Conservation (phyloP, 2,113 vertebrate genomes). For the Aythya baeri region DNA sequence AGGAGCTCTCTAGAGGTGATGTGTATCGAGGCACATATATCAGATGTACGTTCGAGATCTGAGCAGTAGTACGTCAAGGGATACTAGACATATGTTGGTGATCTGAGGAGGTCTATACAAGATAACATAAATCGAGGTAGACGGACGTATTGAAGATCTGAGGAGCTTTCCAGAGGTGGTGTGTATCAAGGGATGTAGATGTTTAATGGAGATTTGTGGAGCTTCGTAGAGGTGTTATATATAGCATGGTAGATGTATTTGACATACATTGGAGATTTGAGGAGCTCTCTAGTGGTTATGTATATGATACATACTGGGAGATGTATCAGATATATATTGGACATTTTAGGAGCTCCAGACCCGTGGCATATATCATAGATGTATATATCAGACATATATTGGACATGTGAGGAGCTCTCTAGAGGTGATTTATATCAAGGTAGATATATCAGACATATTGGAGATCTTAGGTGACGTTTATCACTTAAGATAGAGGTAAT, state of each 20-base stretch:
- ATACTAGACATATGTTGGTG: accelerated
- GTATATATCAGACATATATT: too few relatives aligned
- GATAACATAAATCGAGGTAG: background rate
- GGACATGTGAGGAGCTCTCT: background rate
- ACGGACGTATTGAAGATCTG: background rate
- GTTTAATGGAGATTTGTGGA: background rate
- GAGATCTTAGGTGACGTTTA: background rate
- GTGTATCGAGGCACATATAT: background rate
- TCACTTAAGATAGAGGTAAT: too few relatives aligned
- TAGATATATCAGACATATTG: background rate
- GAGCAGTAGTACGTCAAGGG: background rate
- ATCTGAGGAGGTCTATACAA: background rate
- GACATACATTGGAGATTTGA: background rate
- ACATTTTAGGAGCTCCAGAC: background rate
- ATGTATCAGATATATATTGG: accelerated
- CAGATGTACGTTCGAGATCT: accelerated
- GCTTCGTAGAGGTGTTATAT: background rate
- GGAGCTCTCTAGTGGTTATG: background rate
- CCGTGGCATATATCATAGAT: background rate
- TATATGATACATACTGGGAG: too few relatives aligned
- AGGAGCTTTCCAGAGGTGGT: background rate
- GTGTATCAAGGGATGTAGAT: background rate
- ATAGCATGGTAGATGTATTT: too few relatives aligned
- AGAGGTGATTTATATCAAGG: background rate
- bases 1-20: background rate